Evolutionary conservation across 2,888 invertebrate genomes (phyloP).

Genomic region (Sinopyrophorus schimmeli): DNA sequence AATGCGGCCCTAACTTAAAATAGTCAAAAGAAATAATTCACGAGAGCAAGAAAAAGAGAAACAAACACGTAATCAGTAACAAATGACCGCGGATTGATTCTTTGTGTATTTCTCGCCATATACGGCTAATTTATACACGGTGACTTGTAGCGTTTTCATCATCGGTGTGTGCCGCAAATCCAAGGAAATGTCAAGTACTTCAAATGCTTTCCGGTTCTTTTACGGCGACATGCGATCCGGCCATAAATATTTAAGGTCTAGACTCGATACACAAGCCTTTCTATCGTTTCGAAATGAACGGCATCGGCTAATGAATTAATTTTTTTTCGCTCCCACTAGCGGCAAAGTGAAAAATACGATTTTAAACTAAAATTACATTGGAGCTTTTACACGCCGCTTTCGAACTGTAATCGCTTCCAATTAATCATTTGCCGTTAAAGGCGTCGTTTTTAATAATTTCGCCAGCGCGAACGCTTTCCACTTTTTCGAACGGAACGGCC

Average conservation of each 20-base stretch:
- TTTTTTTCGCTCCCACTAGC: too few species aligned
- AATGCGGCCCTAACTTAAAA: too few species aligned
- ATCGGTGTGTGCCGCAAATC: constrained; percentile 44
- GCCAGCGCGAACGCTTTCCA: too few species aligned
- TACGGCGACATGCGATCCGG: constrained; percentile 43
- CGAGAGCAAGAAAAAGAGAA: neutral
- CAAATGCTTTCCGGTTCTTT: constrained; percentile 45
- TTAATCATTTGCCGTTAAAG: too few species aligned
- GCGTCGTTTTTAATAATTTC: too few species aligned
- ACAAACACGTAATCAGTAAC: constrained; percentile 5
- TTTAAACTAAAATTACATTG: too few species aligned
- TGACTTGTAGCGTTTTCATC: constrained; percentile 38
- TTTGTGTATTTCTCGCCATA: constrained; percentile 14
- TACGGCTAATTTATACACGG: constrained; percentile 36
- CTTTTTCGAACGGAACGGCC: too few species aligned
- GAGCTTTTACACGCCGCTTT: too few species aligned
- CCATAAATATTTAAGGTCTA: constrained; percentile 40
- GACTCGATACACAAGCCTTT: constrained; percentile 11
- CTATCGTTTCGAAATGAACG: constrained; percentile 10
- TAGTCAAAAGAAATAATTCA: too few species aligned
- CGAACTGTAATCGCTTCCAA: too few species aligned
- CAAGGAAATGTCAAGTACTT: constrained; percentile 47
- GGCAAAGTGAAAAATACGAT: too few species aligned
- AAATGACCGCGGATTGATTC: constrained; percentile 5
- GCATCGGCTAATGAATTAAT: constrained; percentile 9